A percentile compares a stretch with the other conserved stretches of the same genome.
Conservation (phyloP, 35 echinoderm and acorn worm genomes). For the Apostichopus japonicus region DNA sequence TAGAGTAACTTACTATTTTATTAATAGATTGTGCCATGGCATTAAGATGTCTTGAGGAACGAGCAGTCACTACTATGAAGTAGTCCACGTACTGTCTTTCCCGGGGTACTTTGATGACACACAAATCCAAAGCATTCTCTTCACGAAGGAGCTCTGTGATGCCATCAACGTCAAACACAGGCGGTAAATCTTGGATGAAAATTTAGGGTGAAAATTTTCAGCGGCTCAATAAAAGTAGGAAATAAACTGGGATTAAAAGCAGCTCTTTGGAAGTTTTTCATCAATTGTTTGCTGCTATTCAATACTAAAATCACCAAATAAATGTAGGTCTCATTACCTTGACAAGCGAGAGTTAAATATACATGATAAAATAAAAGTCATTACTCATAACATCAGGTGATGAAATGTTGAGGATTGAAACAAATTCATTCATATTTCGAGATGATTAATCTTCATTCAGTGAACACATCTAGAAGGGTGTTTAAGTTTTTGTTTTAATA, state of each 20-base stretch:
- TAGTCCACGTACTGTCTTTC: slow-evolving; percentile 81
- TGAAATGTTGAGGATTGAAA: too few relatives aligned
- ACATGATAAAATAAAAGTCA: too few relatives aligned
- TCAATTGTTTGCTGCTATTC: background rate
- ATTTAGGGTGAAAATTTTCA: background rate
- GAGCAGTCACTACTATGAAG: slow-evolving; percentile 82
- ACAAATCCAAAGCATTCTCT: slow-evolving; percentile 91
- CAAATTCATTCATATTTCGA: too few relatives aligned
- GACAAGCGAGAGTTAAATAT: background rate
- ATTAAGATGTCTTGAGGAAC: slow-evolving; percentile 86
- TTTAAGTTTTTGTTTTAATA: too few relatives aligned
- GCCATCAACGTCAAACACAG: slow-evolving; percentile 76
- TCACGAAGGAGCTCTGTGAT: slow-evolving; percentile 79
- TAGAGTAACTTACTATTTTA: slow-evolving; percentile 71
- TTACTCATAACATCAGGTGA: too few relatives aligned
- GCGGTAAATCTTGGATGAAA: slow-evolving; percentile 38
- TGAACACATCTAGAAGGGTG: too few relatives aligned
- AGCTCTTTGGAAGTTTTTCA: background rate
- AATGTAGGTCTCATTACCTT: background rate
- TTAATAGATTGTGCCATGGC: slow-evolving; percentile 86
- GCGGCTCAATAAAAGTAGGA: background rate
- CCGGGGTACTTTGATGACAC: slow-evolving; percentile 90
- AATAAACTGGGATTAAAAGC: background rate
- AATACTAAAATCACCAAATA: background rate
- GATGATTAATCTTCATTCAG: too few relatives aligned